A percentile compares a stretch with the other conserved stretches of the same genome.
phyloP scores from a whole-genome alignment of 1,140 invertebrate species.

The Vollenhovia emeryi region DNA sequence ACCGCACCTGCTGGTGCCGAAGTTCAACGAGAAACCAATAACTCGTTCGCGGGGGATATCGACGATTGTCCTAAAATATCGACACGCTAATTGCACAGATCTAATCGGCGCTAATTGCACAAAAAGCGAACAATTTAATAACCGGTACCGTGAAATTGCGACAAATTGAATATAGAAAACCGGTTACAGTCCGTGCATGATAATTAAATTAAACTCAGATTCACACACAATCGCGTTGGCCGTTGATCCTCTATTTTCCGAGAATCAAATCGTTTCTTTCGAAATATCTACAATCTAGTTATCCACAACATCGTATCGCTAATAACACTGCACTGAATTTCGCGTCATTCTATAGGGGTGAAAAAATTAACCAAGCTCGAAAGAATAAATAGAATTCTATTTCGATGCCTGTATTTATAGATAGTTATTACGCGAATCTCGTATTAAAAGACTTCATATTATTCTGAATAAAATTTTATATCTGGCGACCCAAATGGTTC shows the following conservation, averaged over 20 bases:
- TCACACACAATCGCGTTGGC: not conserved
- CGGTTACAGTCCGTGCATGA: not conserved
- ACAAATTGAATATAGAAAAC: slow-evolving; percentile 27
- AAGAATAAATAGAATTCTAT: slow-evolving; percentile 7
- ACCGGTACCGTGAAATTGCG: slow-evolving; percentile 17
- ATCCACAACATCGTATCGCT: not conserved
- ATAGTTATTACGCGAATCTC: not conserved
- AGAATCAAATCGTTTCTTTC: not conserved
- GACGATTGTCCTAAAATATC: slow-evolving; percentile 41
- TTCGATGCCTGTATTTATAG: not conserved
- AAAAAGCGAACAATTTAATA: slow-evolving; percentile 52
- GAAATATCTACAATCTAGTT: not conserved
- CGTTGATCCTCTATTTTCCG: slow-evolving; percentile 11
- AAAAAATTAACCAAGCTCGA: not conserved
- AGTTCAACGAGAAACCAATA: slow-evolving; percentile 38
- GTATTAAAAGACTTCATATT: not conserved
- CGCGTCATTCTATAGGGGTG: not conserved
- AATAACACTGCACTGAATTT: slow-evolving; percentile 1
- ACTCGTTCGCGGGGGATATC: slow-evolving; percentile 4
- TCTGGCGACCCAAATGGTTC: not conserved
- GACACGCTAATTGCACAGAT: slow-evolving; percentile 35
- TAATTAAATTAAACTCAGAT: slow-evolving; percentile 40
- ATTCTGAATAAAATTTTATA: not conserved
- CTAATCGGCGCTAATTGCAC: slow-evolving; percentile 40
- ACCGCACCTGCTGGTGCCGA: not conserved